Evolutionary conservation across 2,797 vertebrate genomes (phyloP).

Genomic region (Tokudaia tokunoshimensis): DNA sequence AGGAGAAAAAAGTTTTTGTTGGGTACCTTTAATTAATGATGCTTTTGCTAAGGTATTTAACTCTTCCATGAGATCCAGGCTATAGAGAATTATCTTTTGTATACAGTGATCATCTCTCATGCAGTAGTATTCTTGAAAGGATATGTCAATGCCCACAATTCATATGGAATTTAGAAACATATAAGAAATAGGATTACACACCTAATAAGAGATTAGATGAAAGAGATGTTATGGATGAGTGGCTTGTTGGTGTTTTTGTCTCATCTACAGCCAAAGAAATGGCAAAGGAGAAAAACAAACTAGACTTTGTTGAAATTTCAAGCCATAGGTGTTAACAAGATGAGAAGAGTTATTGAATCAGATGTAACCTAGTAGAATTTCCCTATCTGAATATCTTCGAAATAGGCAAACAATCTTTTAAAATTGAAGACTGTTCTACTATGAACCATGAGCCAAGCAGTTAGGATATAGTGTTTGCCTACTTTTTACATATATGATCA

Average conservation of each 20-base stretch:
- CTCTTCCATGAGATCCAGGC: not conserved
- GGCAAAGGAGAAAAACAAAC: constrained; percentile 10
- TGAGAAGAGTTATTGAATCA: not conserved
- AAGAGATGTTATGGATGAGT: not conserved
- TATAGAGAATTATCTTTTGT: not conserved
- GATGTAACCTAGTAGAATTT: not conserved
- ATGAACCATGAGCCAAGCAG: not conserved
- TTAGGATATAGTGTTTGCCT: not conserved
- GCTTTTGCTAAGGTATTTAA: constrained; percentile 20
- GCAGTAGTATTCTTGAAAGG: not conserved
- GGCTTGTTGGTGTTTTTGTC: not conserved
- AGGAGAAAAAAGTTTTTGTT: not conserved
- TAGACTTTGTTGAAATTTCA: not conserved
- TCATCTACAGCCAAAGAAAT: constrained; percentile 5
- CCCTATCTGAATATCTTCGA: not conserved
- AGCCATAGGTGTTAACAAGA: not conserved
- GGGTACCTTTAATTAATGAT: not conserved
- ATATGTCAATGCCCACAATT: not conserved
- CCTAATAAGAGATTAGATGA: not conserved
- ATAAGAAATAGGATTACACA: not conserved
- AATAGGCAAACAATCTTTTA: not conserved
- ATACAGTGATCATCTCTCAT: not conserved
- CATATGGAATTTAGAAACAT: constrained; percentile 36
- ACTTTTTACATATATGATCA: not conserved
- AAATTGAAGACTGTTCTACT: not conserved